Base-by-base conservation (phyloP, 2,113 vertebrate species). In the Callocephalon fimbriatum region DNA sequence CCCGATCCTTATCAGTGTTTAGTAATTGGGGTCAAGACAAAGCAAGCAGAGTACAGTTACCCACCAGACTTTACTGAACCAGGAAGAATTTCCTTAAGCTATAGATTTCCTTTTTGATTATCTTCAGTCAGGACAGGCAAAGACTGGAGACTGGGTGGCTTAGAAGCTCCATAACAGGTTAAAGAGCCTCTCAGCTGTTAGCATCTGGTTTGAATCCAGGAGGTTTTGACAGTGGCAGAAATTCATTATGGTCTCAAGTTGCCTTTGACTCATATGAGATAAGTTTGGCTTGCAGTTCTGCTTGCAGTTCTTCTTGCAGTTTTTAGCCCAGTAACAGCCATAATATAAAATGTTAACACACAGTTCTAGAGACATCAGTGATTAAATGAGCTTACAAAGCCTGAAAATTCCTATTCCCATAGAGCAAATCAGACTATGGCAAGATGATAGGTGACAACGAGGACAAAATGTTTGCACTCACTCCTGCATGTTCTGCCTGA, bases 11-110 rank as follows among this genome's bases (percentile, higher is more conserved):
- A 97, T 96, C 97, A 80, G 71, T 50, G 61, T 88, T 91, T 90
- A 93, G 93, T 97, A 97, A 97, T 96, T 97, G 96, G 86, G 96
- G 97, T 96, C 95, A 97, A 95, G 95, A 97, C 84, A 96, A 97
- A 96, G 82, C 44, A 81, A 72, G 83, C 58, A 47, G 89, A 85
- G 45, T 92, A 95, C 80, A 94, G 63, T 95, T 90, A 94, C 86
- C 81, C 50, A 94, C 82, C 81, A 71, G 62, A 86, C 93, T 94
- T 94, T 26, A 78, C 54, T 31, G 71, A 93, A 94, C 61, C 18
- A 93, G 95, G 91, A 95, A 94, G 83, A 90, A 94, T 94, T 95
- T 95, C 67, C 84, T 93, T 94, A 95, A 96, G 77, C 79, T 95
- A 73, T 38, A 92, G 93, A 96, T 96, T 95, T 93, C 88, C 56